Percentiles rank a stretch among this genome's conserved stretches.
Evolutionary conservation across 2,113 vertebrate species (phyloP).

Genomic region (Mesitornis unicolor): DNA sequence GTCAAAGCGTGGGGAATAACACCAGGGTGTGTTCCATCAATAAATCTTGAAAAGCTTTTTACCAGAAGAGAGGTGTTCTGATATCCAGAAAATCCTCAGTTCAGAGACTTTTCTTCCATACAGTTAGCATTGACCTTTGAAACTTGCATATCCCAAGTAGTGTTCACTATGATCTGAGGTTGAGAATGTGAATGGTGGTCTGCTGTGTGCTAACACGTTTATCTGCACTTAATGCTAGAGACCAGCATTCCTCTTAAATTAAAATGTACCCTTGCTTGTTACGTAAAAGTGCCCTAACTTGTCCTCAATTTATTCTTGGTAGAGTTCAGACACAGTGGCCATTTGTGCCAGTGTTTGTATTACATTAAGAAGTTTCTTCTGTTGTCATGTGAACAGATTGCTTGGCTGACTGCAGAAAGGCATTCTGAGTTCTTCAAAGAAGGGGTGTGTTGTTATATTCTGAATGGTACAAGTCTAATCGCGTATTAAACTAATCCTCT

Average conservation of each 20-base stretch:
- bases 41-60: too few species aligned
- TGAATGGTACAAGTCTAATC: background rate
- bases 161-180: accelerated
- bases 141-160: background rate
- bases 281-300: background rate
- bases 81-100: background rate
- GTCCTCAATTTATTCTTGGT: background rate
- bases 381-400: background rate
- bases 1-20: background rate
- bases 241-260: background rate
- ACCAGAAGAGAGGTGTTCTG: background rate
- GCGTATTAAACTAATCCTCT: background rate
- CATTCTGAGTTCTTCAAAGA: background rate
- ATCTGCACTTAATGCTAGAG: background rate
- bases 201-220: background rate
- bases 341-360: background rate
- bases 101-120: background rate
- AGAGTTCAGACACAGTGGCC: background rate
- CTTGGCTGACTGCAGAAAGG: background rate
- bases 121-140: background rate
- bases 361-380: background rate
- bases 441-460: background rate
- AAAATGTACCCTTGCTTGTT: background rate
- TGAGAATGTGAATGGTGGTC: background rate
- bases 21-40: too few species aligned